A percentile compares a stretch with the other conserved stretches of the same genome.
phyloP scores from a whole-genome alignment of 2,797 vertebrate species.

The Emydoidea blandingii region DNA sequence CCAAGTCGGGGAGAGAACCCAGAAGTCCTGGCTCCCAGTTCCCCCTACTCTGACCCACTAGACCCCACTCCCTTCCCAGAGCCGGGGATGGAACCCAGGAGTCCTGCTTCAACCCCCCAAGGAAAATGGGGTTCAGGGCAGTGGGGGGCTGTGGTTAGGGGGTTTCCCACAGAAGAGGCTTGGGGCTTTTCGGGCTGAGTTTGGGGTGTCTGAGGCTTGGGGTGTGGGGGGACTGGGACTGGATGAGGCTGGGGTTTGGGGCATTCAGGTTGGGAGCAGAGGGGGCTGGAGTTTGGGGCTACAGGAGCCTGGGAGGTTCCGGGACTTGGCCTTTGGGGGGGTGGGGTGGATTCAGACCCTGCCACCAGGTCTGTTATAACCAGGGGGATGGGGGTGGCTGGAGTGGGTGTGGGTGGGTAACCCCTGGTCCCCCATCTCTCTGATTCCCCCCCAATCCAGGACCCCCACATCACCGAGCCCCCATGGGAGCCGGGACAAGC shows the following conservation, averaged over 20 bases:
- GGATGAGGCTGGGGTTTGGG: neutral
- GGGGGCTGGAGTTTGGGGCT: neutral
- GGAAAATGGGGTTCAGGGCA: too few species aligned
- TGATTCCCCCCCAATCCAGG: too few species aligned
- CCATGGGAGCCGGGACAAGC: too few species aligned
- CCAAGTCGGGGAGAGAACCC: too few species aligned
- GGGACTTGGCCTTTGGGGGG: neutral
- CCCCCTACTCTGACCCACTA: too few species aligned
- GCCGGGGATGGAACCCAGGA: neutral
- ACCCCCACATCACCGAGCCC: too few species aligned
- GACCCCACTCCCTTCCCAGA: too few species aligned
- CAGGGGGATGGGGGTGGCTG: too few species aligned
- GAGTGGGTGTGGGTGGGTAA: neutral
- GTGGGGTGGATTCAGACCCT: neutral
- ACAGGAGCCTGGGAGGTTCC: neutral
- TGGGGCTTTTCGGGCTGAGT: neutral
- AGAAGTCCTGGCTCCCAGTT: too few species aligned
- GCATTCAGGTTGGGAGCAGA: too few species aligned
- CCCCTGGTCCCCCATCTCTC: neutral
- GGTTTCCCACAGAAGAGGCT: slow-evolving; percentile 5
- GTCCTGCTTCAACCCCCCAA: too few species aligned
- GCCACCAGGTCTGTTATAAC: neutral
- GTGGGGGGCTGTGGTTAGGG: slow-evolving; percentile 44
- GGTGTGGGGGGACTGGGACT: neutral
- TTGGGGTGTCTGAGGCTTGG: neutral